Conservation (phyloP, 2,113 vertebrate genomes). For the Daphoenositta chrysoptera region DNA sequence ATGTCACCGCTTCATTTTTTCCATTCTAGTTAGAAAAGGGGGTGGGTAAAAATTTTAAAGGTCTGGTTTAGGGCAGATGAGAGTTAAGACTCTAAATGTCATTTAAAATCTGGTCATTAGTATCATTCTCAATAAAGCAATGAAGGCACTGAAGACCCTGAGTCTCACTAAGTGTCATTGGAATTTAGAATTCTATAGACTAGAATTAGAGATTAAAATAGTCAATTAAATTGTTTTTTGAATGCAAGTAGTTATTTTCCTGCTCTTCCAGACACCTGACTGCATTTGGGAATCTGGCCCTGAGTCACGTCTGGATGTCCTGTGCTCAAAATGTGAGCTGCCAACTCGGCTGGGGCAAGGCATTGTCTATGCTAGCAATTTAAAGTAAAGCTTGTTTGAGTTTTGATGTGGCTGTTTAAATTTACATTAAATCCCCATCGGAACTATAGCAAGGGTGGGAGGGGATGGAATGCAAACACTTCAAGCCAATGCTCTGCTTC, state of each 20-base stretch:
- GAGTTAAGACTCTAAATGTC: neutral
- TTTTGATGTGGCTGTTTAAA: neutral
- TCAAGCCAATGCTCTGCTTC: neutral
- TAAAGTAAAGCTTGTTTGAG: neutral
- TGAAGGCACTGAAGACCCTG: neutral
- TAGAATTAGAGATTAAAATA: neutral
- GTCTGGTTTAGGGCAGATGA: neutral
- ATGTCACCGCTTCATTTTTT: neutral
- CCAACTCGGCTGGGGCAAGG: neutral
- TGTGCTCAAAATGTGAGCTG: neutral
- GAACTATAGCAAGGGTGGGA: neutral
- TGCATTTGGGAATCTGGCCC: neutral
- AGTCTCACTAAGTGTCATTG: neutral
- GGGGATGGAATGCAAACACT: neutral
- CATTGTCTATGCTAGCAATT: neutral
- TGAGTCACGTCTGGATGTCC: neutral
- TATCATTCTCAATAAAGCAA: neutral
- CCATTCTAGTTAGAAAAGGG: neutral
- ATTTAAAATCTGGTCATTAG: neutral
- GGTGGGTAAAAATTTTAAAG: neutral
- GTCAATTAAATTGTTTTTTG: neutral
- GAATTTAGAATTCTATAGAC: neutral
- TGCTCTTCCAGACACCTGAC: neutral
- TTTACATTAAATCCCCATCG: neutral
- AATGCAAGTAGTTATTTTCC: neutral